Conservation (phyloP, 2,888 invertebrate genomes). For the Rhagonycha fulva region DNA sequence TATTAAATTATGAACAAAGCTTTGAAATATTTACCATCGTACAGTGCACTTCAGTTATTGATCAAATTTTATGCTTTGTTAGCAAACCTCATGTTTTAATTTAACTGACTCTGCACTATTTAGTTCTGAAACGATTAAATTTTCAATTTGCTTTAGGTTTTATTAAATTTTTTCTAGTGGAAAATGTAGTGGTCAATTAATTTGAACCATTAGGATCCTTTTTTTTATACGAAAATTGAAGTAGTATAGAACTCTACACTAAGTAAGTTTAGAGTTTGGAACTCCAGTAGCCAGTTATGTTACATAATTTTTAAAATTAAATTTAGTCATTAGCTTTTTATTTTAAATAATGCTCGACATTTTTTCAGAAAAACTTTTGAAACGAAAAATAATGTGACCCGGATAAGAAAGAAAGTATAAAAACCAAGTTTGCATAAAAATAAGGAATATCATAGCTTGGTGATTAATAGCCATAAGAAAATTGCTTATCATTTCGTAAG, state of each 20-base stretch:
- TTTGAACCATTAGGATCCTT: neutral
- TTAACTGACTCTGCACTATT: slow-evolving; percentile 19
- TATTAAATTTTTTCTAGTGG: neutral
- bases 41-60: slow-evolving; percentile 21
- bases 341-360: neutral
- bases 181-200: neutral
- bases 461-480: neutral
- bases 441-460: neutral
- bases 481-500: neutral
- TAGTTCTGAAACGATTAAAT: slow-evolving; percentile 25
- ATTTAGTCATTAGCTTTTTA: neutral
- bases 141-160: slow-evolving; percentile 13
- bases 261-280: too few species aligned
- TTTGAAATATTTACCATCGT: slow-evolving; percentile 8
- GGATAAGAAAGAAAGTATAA: neutral
- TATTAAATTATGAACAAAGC: neutral
- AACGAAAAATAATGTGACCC: neutral
- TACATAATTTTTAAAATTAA: neutral
- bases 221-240: neutral
- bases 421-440: neutral
- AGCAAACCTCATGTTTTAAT: slow-evolving; percentile 16
- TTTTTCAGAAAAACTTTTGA: neutral
- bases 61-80: slow-evolving; percentile 23
- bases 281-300: too few species aligned
- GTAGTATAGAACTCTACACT: too few species aligned